A percentile compares a stretch with the other conserved stretches of the same genome.
Evolutionary conservation across 2,113 vertebrate genomes (phyloP).

Genomic region (Pycnonotus jocosus): DNA sequence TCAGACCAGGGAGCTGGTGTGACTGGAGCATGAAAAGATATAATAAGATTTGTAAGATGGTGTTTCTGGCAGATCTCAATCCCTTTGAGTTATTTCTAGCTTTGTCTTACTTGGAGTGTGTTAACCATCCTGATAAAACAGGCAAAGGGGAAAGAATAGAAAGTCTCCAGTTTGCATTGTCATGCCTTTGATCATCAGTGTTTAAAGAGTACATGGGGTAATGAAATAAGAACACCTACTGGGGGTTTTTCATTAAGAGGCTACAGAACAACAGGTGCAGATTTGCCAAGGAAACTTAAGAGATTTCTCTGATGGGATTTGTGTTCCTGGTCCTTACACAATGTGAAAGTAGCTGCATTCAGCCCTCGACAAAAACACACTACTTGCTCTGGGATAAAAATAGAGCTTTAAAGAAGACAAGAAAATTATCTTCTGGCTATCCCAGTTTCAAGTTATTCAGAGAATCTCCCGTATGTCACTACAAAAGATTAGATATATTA

Average conservation of each 20-base stretch:
- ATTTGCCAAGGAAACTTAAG: conserved; percentile 10
- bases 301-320: conserved; percentile 22
- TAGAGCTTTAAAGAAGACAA: background rate
- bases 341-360: background rate
- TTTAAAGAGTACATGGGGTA: background rate
- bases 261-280: background rate
- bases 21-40: background rate
- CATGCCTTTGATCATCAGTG: background rate
- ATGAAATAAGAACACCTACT: background rate
- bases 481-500: background rate
- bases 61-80: background rate
- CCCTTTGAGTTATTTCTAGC: background rate
- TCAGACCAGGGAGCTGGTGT: background rate
- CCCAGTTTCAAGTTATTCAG: background rate
- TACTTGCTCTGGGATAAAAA: background rate
- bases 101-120: background rate
- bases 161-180: background rate
- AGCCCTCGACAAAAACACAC: background rate
- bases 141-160: background rate
- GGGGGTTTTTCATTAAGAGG: background rate
- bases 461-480: background rate
- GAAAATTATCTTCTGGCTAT: background rate
- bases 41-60: background rate
- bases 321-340: background rate
- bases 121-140: background rate